Evolutionary conservation across 1,140 invertebrate species (phyloP).

Genomic region (Drepana arcuata): DNA sequence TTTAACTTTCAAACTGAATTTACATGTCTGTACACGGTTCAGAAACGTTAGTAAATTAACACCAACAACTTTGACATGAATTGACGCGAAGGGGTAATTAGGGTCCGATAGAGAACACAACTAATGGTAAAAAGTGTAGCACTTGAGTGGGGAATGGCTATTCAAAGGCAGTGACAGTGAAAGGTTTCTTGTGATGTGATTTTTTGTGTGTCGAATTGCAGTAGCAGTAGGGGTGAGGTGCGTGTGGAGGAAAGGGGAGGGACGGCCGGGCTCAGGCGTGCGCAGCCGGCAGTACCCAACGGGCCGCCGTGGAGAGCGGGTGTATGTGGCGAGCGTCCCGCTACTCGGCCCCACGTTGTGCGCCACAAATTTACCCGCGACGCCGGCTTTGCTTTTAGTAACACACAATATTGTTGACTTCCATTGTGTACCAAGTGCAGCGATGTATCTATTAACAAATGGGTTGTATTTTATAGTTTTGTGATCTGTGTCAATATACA

Average conservation of each 20-base stretch:
- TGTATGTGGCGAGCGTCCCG: conserved; percentile 9
- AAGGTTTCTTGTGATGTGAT: conserved; percentile 58
- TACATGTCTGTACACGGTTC: conserved; percentile 33
- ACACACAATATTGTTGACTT: too few species aligned
- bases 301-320: conserved; percentile 20
- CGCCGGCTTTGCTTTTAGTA: too few species aligned
- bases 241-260: conserved; percentile 24
- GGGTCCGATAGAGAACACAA: conserved; percentile 35
- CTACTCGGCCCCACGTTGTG: conserved; percentile 30
- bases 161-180: conserved; percentile 52
- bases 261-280: conserved; percentile 57
- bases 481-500: too few species aligned
- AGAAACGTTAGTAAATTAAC: conserved; percentile 48
- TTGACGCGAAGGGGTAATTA: conserved; percentile 44
- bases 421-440: too few species aligned
- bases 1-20: conserved; percentile 31
- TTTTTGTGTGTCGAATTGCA: conserved; percentile 58
- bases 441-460: too few species aligned
- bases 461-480: too few species aligned
- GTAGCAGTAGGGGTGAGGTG: conserved; percentile 13
- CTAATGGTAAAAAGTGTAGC: conserved; percentile 45
- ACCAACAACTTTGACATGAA: conserved; percentile 28
- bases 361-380: too few species aligned
- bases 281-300: conserved; percentile 53
- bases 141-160: conserved; percentile 41